Evolutionary conservation across 2,113 vertebrate genomes (phyloP), one percentile per base, ranked within the genome.

Genomic region (Orientallactaga bullata): DNA sequence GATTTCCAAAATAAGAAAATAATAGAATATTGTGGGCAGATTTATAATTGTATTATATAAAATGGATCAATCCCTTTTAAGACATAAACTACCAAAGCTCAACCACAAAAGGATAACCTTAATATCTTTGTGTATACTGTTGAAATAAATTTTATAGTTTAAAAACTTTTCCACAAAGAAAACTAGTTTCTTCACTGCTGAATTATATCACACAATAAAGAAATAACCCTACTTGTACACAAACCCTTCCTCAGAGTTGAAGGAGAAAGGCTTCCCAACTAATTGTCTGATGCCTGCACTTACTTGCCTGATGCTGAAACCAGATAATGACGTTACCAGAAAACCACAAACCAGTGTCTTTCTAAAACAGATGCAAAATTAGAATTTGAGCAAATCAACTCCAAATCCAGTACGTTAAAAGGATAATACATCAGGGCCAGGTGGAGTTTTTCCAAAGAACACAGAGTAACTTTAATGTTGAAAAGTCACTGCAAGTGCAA

Each of bases 351-450:
- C 61, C 28, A 81, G 10, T 24, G 80, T 68, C 17, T 58, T 88
- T 80, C n/a, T 81, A 90, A 90, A 85, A 39, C 63, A 90, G 69
- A 80, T 76, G 35, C 68, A 85, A 94, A 93, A 72, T 88, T 47
- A 58, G 94, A 66, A 69, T n/a, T 63, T 88, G 90, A 94, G 80
- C 11, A 92, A 88, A 83, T 90, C 74, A 92, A 82, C 79, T 47
- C 69, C 39, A 94, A 85, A 85, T 81, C 37, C 47, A 91, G 66
- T 32, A 78, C 21, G 78, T 91, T 30, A 89, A 85, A 69, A 82
- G 23, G n/a, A 30, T 58, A 94, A 83, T 32, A 35, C 1, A 42
- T 63, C 5, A 80, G 30, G 23, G 24, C 28, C 68, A 90, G 91
- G n/a, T 65, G 32, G 69, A 58, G 61, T 60, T 85, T 94, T 90